Base-by-base conservation (phyloP, 2,888 invertebrate genomes). In the Prosopocoilus inquinatus region DNA sequence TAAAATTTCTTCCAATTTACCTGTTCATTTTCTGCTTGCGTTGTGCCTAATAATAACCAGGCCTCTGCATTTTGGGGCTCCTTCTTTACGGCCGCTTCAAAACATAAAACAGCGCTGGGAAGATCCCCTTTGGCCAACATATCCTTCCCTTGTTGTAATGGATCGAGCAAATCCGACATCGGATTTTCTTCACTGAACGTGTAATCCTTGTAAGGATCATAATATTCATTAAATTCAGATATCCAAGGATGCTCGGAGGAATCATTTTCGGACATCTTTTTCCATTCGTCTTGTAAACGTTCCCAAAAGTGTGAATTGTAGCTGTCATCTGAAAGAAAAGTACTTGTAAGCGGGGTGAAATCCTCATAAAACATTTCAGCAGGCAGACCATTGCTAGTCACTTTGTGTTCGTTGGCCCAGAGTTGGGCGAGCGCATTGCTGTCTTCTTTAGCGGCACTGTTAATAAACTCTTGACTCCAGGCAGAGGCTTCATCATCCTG, bases 21-120 rank as follows among this genome's bases (percentile, higher is more conserved):
- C 79, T 90, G 96, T 80, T 99, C 99, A 80, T 99, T 99, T 81
- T 98, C 96, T 36, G 98, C 95, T 76, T 97, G 96, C 32, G 95
- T 91, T 49, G 89, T 90, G 8, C 96, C 96, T 45, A 96, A 79
- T 34, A 90, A 79, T 59, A 90, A 85, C 96, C 96, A 96, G 1
- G 89, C 90, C 76, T 93, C 89, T 0, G 85, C 80, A 69, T 90
- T 89, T 47, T 87, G 82, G 1, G 90, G 86, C 47, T 90, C 82
- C 71, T 93, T 88, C 70, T 91, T 89, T 2, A 88, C 94, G 8
- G 97, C 96, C 48, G 94, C 94, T 79, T 99, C 99, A 79, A 99
- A 98, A 70, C 96, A 91, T 20, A 98, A 78, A 0, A 96, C 96
- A 11, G 99, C 98, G 65, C 94, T 92, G 32, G 97, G 94, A 62